These are phyloP conservation scores for Oligia fasciuncula DNA, from an alignment of 2,888 invertebrate genomes.

Conservation along the genomic window DNA sequence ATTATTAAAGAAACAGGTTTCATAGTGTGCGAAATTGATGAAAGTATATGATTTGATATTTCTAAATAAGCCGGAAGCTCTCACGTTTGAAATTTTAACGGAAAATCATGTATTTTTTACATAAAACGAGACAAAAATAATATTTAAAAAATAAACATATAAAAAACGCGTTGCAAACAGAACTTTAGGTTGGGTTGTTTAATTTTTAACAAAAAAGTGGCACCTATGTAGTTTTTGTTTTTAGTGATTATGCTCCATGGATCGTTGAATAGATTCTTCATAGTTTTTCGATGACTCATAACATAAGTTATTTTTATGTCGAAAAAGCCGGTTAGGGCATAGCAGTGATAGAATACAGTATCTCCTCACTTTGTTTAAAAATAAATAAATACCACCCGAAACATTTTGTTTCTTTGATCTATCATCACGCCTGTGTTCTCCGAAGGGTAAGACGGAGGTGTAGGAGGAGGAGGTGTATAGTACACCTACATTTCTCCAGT, in stretches of 20 bases:
- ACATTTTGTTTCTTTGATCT: not conserved
- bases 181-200: not conserved
- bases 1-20: not conserved
- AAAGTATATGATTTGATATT: not conserved
- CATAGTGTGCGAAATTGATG: not conserved
- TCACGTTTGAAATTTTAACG: not conserved
- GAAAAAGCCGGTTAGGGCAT: not conserved
- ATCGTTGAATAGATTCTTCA: not conserved
- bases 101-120: not conserved
- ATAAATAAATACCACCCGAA: not conserved
- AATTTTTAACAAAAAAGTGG: not conserved
- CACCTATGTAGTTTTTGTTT: not conserved
- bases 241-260: not conserved
- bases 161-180: not conserved
- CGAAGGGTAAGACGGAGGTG: not conserved
- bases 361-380: not conserved
- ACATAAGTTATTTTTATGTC: conserved; percentile 6
- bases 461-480: not conserved
- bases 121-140: not conserved
- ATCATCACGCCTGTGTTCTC: not conserved
- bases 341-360: conserved; percentile 4
- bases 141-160: not conserved
- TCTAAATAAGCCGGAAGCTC: not conserved
- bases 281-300: conserved; percentile 23
- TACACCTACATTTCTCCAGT: not conserved